Evolutionary conservation across 2,113 vertebrate species (phyloP), one percentile per base, ranked within the genome.

Genomic region (Laticauda colubrina): DNA sequence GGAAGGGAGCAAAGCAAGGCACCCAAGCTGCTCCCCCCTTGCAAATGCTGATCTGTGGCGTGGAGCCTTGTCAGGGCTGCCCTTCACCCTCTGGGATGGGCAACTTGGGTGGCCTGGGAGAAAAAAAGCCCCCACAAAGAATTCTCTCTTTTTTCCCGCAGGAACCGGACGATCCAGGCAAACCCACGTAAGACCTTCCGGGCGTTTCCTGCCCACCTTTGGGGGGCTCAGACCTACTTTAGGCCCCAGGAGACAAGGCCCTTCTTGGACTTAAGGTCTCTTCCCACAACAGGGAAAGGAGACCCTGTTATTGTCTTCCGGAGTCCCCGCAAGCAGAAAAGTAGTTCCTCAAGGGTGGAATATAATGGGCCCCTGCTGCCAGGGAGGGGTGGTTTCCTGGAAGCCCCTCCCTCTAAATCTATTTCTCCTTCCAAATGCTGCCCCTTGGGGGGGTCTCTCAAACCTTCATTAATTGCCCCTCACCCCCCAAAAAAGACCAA

Each of bases 121-220:
- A 9, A 51, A 12, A 56, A 34, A 57, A 20, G n/a, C n/a, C 34
- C 12, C 9, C 1, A 0, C 23, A n/a, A 0, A 8, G 34, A 87
- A 59, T 87, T 23, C 2, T 39, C 69, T 15, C 91, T 94, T 93
- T 21, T 48, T 90, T 48, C 11, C 3, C 1, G 12, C 95, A 99
- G 98, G 98, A 98, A 4, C 54, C 97, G 0, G 98, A 98, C 29
- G 98, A 98, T 2, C 8, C 95, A 0, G 56, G 11, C 96, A 98
- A 96, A 94, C 48, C 61, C 1, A 6, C 94, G 98, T 98, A 97
- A 97, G 98, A 93, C 2, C 21, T 90, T 39, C 1, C 15, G n/a
- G 9, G 5, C 1, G 29, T 0, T 7, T 0, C 0, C 0, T 0
- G 10, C 24, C 23, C 55, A 3, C 29, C 20, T 26, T 90, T 18